These are phyloP conservation scores for Brachystomella parvula DNA, from an alignment of 1,140 invertebrate genomes.

Conservation along the genomic window DNA sequence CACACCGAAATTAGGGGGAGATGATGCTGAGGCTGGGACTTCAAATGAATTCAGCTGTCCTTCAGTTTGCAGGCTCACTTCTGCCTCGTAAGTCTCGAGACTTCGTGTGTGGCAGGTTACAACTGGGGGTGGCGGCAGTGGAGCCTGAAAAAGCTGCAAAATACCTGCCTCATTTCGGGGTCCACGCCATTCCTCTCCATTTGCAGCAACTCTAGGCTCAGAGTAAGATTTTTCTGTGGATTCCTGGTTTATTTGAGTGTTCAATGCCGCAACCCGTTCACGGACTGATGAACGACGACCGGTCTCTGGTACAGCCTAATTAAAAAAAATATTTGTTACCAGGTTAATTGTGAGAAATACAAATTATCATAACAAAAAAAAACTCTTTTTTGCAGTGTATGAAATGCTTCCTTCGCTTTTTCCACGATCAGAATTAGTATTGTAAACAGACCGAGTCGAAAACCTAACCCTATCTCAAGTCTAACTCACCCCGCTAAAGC, in stretches of 20 bases:
- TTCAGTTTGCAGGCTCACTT: neutral
- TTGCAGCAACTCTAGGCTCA: neutral
- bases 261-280: neutral
- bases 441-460: too few species aligned
- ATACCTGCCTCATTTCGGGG: neutral
- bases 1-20: neutral
- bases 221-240: neutral
- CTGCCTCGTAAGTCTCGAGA: neutral
- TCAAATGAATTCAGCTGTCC: too few species aligned
- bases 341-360: neutral
- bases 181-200: neutral
- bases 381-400: too few species aligned
- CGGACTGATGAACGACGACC: neutral
- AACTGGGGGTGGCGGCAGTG: neutral
- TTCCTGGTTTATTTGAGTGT: neutral
- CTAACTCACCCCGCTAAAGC: too few species aligned
- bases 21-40: neutral
- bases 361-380: neutral
- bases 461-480: too few species aligned
- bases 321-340: too few species aligned
- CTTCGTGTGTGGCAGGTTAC: neutral
- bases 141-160: neutral
- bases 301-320: too few species aligned
- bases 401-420: too few species aligned
- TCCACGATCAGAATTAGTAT: too few species aligned